A percentile compares a stretch with the other conserved stretches of the same genome.
Evolutionary conservation across 2,113 vertebrate species (phyloP).

Genomic region (Butorides virescens): DNA sequence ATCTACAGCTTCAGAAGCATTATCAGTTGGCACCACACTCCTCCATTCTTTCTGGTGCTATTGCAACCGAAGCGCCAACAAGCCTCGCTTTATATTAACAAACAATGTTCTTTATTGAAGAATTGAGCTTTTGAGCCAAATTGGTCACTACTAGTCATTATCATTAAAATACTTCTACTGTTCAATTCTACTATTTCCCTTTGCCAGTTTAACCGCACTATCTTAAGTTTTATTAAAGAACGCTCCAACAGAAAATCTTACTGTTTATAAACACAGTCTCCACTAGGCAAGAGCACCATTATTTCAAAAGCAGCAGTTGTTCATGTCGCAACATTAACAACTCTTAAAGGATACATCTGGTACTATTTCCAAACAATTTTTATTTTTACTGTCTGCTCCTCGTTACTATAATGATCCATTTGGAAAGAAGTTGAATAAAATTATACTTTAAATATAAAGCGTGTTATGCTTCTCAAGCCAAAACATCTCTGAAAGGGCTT

Average conservation of each 20-base stretch:
- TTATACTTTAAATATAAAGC: not conserved
- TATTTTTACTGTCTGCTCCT: not conserved
- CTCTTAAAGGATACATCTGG: not conserved
- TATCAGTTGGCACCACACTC: not conserved
- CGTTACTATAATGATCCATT: not conserved
- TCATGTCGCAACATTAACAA: not conserved
- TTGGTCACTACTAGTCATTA: not conserved
- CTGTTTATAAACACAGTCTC: not conserved
- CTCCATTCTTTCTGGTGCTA: not conserved
- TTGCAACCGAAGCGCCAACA: conserved; percentile 1
- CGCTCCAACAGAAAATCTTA: not conserved
- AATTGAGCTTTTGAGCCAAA: not conserved
- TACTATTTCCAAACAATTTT: not conserved
- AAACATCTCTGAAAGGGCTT: not conserved
- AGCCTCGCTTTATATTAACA: conserved; percentile 6
- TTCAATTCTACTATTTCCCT: not conserved
- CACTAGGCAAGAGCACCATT: not conserved
- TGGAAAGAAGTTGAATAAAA: not conserved
- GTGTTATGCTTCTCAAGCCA: not conserved
- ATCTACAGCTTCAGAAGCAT: not conserved
- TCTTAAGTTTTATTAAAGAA: not conserved
- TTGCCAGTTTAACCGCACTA: not conserved
- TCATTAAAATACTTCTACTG: not conserved
- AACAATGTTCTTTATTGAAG: not conserved
- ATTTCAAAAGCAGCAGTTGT: not conserved